A percentile compares a stretch with the other conserved stretches of the same genome.
Conservation (phyloP, 2,113 vertebrate species). For the Notarius quadriscutis region DNA sequence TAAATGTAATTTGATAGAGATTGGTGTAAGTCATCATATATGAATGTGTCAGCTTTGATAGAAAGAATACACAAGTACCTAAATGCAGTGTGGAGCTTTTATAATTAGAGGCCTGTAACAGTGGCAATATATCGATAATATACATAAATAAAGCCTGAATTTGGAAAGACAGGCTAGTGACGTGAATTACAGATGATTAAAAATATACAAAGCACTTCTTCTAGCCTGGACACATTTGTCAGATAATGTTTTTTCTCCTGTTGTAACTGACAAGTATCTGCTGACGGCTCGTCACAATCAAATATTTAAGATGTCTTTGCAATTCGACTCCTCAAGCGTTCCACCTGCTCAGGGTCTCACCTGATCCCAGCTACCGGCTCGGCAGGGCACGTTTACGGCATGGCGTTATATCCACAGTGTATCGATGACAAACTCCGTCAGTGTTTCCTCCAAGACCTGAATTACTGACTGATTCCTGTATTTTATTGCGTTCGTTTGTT, state of each 20-base stretch:
- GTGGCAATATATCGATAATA: neutral
- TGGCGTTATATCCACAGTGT: neutral
- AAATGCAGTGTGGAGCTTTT: neutral
- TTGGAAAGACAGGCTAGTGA: neutral
- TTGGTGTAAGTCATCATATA: neutral
- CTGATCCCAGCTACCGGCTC: neutral
- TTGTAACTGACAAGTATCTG: conserved; percentile 35
- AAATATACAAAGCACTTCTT: neutral
- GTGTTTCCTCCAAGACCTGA: too few species aligned
- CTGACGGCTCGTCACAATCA: conserved; percentile 53
- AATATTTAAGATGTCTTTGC: conserved; percentile 69
- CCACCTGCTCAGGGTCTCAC: conserved; percentile 53
- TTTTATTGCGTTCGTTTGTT: conserved; percentile 15
- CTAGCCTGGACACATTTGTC: neutral
- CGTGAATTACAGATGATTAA: neutral
- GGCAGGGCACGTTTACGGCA: neutral
- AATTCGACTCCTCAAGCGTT: conserved; percentile 56
- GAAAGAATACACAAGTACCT: neutral
- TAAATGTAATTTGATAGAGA: neutral
- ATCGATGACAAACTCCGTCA: neutral
- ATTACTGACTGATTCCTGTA: neutral
- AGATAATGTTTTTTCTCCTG: neutral
- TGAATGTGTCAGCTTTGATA: neutral
- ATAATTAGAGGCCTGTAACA: neutral
- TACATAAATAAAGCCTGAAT: neutral